These are phyloP conservation scores for Pocota personata DNA, from an alignment of 2,888 invertebrate genomes.

Conservation along the genomic window DNA sequence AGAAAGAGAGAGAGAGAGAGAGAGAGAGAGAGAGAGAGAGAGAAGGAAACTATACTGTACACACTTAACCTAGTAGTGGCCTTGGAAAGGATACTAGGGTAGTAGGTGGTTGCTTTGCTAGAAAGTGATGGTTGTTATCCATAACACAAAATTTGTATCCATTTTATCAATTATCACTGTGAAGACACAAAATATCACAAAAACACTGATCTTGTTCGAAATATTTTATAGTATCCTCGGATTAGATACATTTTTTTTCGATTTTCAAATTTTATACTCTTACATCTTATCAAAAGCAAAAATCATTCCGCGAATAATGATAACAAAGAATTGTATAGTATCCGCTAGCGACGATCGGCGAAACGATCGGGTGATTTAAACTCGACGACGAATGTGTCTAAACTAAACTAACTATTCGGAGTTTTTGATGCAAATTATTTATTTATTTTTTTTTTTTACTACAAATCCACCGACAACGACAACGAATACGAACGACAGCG, in stretches of 20 bases:
- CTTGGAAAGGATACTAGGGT: not conserved
- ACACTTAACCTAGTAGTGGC: not conserved
- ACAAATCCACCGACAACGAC: conserved; percentile 36
- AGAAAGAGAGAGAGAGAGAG: too few species aligned
- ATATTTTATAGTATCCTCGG: not conserved
- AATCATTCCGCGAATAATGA: conserved; percentile 34
- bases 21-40: too few species aligned
- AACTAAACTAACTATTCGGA: conserved; percentile 72
- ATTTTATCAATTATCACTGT: conserved; percentile 20
- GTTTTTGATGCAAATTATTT: conserved; percentile 55
- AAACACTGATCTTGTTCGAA: conserved; percentile 12
- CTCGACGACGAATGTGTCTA: conserved; percentile 72
- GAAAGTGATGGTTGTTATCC: not conserved
- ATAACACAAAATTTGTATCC: not conserved
- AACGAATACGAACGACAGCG: conserved; percentile 31
- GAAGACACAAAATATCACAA: conserved; percentile 44
- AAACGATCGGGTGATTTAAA: conserved; percentile 61
- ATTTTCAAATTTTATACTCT: not conserved
- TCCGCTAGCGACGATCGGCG: conserved; percentile 32
- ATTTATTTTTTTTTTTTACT: conserved; percentile 24
- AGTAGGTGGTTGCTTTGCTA: not conserved
- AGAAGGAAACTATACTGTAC: not conserved
- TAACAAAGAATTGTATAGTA: conserved; percentile 12
- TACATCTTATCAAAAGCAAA: conserved; percentile 42
- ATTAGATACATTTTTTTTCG: not conserved